Evolutionary conservation across 2,797 vertebrate genomes (phyloP).

Genomic region (Sphenopsis melanotis): DNA sequence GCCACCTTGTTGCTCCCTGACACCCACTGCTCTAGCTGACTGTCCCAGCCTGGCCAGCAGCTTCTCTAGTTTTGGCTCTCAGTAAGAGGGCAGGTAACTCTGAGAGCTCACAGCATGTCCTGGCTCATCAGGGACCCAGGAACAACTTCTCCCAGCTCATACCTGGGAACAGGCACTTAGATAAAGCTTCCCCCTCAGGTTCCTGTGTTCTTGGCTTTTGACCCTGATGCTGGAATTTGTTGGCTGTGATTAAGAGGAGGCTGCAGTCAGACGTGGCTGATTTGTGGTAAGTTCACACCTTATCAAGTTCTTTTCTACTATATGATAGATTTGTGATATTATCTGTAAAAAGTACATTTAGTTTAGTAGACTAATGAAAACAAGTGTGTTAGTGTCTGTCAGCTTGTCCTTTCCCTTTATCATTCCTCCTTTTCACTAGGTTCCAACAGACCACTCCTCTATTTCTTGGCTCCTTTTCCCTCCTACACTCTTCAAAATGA

Average conservation of each 20-base stretch:
- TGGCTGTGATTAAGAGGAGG: not conserved
- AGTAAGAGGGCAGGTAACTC: not conserved
- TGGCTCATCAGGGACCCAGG: not conserved
- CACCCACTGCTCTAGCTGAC: not conserved
- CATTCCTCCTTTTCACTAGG: not conserved
- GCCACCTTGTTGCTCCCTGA: not conserved
- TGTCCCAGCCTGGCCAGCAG: not conserved
- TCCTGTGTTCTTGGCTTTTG: not conserved
- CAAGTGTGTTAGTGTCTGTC: not conserved
- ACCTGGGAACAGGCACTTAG: not conserved
- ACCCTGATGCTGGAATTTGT: not conserved
- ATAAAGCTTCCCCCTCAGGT: not conserved
- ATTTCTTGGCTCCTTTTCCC: not conserved
- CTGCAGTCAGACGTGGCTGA: not conserved
- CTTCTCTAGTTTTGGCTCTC: not conserved
- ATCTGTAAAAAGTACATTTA: not conserved
- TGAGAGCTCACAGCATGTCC: not conserved
- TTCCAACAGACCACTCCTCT: not conserved
- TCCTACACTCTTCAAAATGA: not conserved
- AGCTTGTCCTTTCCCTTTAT: not conserved
- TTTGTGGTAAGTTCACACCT: not conserved
- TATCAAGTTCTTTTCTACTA: not conserved
- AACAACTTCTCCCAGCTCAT: not conserved
- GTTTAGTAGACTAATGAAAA: not conserved
- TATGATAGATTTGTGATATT: not conserved